Conservation (phyloP, 92 coral and sea anemone genomes). For the Porites rus region DNA sequence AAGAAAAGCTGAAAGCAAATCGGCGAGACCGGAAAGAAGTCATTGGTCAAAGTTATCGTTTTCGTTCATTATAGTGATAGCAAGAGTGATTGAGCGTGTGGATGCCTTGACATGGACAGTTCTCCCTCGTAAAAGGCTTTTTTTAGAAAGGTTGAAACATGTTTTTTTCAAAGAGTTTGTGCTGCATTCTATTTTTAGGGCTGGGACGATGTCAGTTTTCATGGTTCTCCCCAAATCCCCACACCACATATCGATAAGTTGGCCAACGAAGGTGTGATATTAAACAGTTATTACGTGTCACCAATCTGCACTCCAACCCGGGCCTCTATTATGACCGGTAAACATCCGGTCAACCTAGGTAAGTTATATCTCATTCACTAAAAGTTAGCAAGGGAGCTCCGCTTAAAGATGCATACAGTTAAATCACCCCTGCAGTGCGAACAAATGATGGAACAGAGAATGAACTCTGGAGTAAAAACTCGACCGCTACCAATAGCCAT, state of each 20-base stretch:
- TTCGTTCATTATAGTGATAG: too few relatives aligned
- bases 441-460: too few relatives aligned
- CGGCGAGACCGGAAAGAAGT: too few relatives aligned
- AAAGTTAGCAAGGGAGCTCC: too few relatives aligned
- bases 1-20: too few relatives aligned
- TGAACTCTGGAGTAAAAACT: too few relatives aligned
- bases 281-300: constrained; percentile 93
- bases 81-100: neutral
- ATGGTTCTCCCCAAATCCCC: constrained; percentile 98
- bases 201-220: constrained; percentile 99
- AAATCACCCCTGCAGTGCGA: too few relatives aligned
- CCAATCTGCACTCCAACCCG: constrained; percentile 96
- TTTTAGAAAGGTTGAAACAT: too few relatives aligned
- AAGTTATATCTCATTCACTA: neutral
- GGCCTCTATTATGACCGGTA: constrained; percentile 96
- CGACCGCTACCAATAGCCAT: too few relatives aligned
- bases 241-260: constrained; percentile 94
- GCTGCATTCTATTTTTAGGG: constrained; percentile 57
- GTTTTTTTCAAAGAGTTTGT: neutral
- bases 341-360: constrained; percentile 95
- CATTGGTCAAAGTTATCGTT: too few relatives aligned
- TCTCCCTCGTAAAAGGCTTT: too few relatives aligned
- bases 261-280: constrained; percentile 92
- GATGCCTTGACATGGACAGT: neutral
- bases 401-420: too few relatives aligned